Conservation (phyloP, 1,140 invertebrate species). For the Steinernema khuongi region DNA sequence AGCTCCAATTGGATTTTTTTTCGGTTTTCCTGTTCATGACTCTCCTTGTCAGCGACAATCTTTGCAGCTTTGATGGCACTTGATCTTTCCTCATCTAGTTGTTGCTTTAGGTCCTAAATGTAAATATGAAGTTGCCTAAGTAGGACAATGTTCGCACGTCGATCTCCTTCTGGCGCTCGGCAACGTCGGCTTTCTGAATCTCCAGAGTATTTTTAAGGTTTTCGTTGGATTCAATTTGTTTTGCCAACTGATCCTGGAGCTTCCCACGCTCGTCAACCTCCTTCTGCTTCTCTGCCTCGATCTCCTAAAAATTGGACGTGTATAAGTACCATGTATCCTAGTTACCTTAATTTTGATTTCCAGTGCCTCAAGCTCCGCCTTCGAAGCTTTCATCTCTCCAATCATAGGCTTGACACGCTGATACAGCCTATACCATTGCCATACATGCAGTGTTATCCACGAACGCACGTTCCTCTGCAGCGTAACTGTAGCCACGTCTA, state of each 20-base stretch:
- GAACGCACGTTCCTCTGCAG: slow-evolving; percentile 96
- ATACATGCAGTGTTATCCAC: slow-evolving; percentile 92
- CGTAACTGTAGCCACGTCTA: slow-evolving; percentile 60
- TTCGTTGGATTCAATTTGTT: slow-evolving; percentile 43
- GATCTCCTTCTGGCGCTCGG: slow-evolving; percentile 41
- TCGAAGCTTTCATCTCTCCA: slow-evolving; percentile 84
- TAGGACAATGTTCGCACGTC: slow-evolving; percentile 22
- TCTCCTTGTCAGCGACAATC: slow-evolving; percentile 24
- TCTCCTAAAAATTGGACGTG: slow-evolving; percentile 51
- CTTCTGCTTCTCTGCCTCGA: slow-evolving; percentile 33
- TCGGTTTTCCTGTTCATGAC: slow-evolving; percentile 27
- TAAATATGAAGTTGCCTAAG: not conserved
- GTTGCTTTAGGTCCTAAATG: slow-evolving; percentile 42
- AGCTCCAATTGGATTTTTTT: slow-evolving; percentile 32
- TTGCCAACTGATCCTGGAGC: slow-evolving; percentile 28
- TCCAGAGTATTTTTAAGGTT: slow-evolving; percentile 37
- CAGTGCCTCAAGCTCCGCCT: slow-evolving; percentile 94
- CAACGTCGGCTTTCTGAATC: slow-evolving; percentile 30
- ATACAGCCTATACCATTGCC: slow-evolving; percentile 76
- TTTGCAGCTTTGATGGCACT: slow-evolving; percentile 25
- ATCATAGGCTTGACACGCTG: slow-evolving; percentile 46
- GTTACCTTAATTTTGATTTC: slow-evolving; percentile 92
- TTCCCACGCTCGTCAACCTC: slow-evolving; percentile 36
- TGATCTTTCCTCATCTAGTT: slow-evolving; percentile 31
- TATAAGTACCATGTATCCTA: slow-evolving; percentile 60